These are phyloP conservation scores for Indicator indicator DNA, from an alignment of 2,113 vertebrate genomes.

Conservation along the genomic window DNA sequence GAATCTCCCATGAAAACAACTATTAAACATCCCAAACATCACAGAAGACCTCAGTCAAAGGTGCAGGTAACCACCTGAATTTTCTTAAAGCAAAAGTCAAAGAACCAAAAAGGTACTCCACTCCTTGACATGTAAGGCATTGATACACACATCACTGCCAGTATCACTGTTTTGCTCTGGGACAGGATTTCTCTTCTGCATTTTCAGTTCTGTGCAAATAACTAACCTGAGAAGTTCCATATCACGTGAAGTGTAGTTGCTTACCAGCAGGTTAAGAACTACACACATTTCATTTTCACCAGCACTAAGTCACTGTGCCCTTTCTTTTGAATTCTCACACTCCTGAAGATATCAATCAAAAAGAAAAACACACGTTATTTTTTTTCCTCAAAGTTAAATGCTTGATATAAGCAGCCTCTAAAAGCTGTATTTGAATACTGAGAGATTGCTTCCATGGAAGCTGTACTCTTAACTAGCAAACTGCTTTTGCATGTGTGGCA, in stretches of 20 bases:
- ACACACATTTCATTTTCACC: not conserved
- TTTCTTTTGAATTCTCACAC: not conserved
- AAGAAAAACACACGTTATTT: not conserved
- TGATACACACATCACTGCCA: rapidly evolving
- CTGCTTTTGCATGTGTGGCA: not conserved
- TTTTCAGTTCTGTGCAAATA: not conserved
- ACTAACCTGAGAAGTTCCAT: not conserved
- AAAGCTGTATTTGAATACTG: not conserved
- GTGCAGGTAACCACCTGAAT: not conserved
- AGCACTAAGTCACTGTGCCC: not conserved
- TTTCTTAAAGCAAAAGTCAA: not conserved
- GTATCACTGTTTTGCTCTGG: not conserved
- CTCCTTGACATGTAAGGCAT: not conserved
- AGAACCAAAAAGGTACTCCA: not conserved
- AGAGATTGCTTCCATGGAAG: not conserved
- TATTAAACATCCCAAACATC: not conserved
- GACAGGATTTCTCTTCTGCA: not conserved
- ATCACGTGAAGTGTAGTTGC: rapidly evolving
- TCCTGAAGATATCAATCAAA: not conserved
- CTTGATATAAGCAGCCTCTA: not conserved
- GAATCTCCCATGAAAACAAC: not conserved
- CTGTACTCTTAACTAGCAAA: not conserved
- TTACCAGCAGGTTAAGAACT: not conserved
- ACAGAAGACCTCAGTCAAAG: not conserved
- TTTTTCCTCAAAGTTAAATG: not conserved